phyloP scores from a whole-genome alignment of 1,140 invertebrate genomes.

The Maniola jurtina region DNA sequence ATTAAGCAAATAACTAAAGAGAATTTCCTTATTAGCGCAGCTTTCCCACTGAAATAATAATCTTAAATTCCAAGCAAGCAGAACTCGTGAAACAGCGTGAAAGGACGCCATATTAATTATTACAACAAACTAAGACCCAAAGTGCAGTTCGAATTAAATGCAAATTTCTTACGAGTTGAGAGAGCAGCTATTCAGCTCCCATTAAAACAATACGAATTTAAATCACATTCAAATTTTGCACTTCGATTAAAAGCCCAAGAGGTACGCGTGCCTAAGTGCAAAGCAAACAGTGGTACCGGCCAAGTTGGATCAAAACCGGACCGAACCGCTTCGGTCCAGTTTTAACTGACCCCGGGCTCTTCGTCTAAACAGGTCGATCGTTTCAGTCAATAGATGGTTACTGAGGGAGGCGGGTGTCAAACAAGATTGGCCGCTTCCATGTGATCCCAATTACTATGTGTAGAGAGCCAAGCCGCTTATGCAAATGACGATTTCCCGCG shows the following conservation, averaged over 20 bases:
- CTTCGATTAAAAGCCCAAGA: slow-evolving; percentile 72
- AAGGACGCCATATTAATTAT: slow-evolving; percentile 32
- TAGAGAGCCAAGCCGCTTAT: slow-evolving; percentile 74
- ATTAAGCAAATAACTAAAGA: neutral
- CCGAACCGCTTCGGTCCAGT: slow-evolving; percentile 34
- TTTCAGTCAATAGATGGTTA: slow-evolving; percentile 30
- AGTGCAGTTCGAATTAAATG: slow-evolving; percentile 57
- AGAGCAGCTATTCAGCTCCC: slow-evolving; percentile 55
- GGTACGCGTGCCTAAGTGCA: slow-evolving; percentile 69
- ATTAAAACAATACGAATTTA: slow-evolving; percentile 74
- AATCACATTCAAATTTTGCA: slow-evolving; percentile 74
- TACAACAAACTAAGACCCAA: slow-evolving; percentile 46
- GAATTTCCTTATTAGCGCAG: slow-evolving; percentile 2
- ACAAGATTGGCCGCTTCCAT: slow-evolving; percentile 51
- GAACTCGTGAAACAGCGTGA: neutral
- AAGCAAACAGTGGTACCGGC: slow-evolving; percentile 62
- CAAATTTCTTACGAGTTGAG: slow-evolving; percentile 56
- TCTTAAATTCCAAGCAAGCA: slow-evolving; percentile 10
- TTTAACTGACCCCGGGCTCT: slow-evolving; percentile 36
- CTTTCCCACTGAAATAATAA: neutral
- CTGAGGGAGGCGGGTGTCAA: slow-evolving; percentile 40
- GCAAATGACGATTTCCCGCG: slow-evolving; percentile 74
- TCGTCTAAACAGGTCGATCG: slow-evolving; percentile 27
- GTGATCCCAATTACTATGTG: slow-evolving; percentile 75
- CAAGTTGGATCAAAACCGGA: slow-evolving; percentile 59